phyloP scores from a whole-genome alignment of 2,113 vertebrate species.

The Psephotus haematonotus region DNA sequence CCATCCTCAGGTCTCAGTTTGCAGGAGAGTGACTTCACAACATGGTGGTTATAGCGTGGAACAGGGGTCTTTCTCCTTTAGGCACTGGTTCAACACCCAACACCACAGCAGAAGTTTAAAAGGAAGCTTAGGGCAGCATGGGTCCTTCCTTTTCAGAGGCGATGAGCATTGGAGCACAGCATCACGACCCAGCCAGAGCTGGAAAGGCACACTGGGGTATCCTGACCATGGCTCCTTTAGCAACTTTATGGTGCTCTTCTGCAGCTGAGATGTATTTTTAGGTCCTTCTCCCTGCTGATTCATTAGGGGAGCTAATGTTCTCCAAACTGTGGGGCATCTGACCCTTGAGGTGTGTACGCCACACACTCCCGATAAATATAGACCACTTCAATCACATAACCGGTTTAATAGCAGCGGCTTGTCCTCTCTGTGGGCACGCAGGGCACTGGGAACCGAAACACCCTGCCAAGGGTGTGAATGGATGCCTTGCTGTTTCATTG shows the following conservation, averaged over 20 bases:
- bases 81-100: neutral
- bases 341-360: neutral
- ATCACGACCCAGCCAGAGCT: neutral
- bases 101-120: neutral
- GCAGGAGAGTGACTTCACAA: neutral
- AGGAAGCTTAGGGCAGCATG: neutral
- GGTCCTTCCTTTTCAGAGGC: neutral
- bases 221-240: neutral
- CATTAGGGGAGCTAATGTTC: constrained; percentile 32
- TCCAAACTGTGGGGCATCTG: constrained; percentile 5
- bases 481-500: neutral
- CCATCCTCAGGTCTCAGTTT: neutral
- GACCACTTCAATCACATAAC: constrained; percentile 41
- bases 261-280: neutral
- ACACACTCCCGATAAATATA: constrained; percentile 46
- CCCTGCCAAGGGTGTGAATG: constrained; percentile 28
- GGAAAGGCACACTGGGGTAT: neutral
- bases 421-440: neutral
- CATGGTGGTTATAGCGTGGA: neutral
- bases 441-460: neutral
- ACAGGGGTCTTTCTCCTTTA: neutral
- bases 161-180: neutral
- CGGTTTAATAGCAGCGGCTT: neutral
- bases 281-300: constrained; percentile 27
- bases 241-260: neutral